phyloP scores from a whole-genome alignment of 2,797 vertebrate species.

The Agapornis canus region DNA sequence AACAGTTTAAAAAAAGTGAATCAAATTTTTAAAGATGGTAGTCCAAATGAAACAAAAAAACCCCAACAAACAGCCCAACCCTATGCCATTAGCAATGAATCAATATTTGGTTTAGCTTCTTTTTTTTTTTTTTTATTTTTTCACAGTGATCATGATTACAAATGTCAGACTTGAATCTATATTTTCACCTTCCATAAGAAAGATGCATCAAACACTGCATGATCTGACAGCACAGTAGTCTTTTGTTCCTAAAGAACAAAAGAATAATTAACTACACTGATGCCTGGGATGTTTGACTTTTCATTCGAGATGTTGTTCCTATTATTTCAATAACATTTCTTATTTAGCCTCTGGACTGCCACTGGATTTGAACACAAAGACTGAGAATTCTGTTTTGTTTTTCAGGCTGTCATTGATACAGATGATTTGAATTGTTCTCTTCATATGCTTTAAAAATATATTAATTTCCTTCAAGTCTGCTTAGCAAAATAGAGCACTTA shows the following conservation, averaged over 20 bases:
- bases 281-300: constrained; percentile 17
- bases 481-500: background rate
- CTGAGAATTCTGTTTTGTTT: background rate
- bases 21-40: background rate
- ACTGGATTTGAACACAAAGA: background rate
- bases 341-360: background rate
- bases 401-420: background rate
- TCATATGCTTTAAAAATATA: background rate
- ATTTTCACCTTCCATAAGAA: constrained; percentile 19
- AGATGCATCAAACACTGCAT: background rate
- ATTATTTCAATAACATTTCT: constrained; percentile 26
- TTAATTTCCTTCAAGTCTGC: background rate
- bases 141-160: constrained; percentile 25
- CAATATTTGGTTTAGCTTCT: background rate
- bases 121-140: constrained; percentile 10
- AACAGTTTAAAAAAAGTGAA: background rate
- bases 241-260: constrained; percentile 65
- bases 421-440: background rate
- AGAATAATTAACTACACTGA: constrained; percentile 57
- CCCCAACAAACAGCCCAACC: background rate
- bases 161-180: constrained; percentile 22
- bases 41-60: background rate
- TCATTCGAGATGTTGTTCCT: constrained; percentile 32
- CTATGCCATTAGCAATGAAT: background rate
- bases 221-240: constrained; percentile 6